phyloP scores from a whole-genome alignment of 2,888 invertebrate genomes.

The Dolomedes plantarius region DNA sequence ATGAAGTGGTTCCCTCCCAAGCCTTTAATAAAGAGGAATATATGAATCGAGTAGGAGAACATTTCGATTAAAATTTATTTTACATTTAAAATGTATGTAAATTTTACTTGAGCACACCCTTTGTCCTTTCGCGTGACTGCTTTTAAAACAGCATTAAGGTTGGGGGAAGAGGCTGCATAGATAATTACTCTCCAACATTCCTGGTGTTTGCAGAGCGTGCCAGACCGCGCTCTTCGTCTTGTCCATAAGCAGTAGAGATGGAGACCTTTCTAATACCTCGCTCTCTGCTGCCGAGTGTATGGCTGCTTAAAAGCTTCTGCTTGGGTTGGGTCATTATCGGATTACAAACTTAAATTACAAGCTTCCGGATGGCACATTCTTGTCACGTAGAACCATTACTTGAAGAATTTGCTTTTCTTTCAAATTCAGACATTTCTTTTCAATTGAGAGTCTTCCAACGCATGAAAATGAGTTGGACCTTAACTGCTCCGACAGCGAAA shows the following conservation, averaged over 20 bases:
- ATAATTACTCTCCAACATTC: conserved; percentile 47
- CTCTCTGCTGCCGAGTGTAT: conserved; percentile 1
- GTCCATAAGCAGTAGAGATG: conserved; percentile 59
- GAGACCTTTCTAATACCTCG: conserved; percentile 37
- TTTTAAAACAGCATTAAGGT: conserved; percentile 66
- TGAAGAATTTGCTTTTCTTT: conserved; percentile 46
- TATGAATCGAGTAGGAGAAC: conserved; percentile 28
- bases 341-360: conserved; percentile 67
- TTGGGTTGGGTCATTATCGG: conserved; percentile 57
- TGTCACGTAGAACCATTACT: conserved; percentile 55
- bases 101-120: conserved; percentile 50
- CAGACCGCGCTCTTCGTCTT: conserved; percentile 26
- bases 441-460: neutral
- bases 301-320: conserved; percentile 52
- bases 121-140: conserved; percentile 53
- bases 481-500: neutral
- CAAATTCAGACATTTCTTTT: conserved; percentile 41
- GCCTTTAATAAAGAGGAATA: conserved; percentile 8
- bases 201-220: conserved; percentile 60
- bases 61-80: conserved; percentile 50
- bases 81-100: conserved; percentile 64
- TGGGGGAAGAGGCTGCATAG: conserved; percentile 49
- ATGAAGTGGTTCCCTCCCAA: conserved; percentile 20
- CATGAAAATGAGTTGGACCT: neutral
- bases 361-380: conserved; percentile 36